Conservation (phyloP, 2,113 vertebrate species). For the Leptobrachium leishanense region DNA sequence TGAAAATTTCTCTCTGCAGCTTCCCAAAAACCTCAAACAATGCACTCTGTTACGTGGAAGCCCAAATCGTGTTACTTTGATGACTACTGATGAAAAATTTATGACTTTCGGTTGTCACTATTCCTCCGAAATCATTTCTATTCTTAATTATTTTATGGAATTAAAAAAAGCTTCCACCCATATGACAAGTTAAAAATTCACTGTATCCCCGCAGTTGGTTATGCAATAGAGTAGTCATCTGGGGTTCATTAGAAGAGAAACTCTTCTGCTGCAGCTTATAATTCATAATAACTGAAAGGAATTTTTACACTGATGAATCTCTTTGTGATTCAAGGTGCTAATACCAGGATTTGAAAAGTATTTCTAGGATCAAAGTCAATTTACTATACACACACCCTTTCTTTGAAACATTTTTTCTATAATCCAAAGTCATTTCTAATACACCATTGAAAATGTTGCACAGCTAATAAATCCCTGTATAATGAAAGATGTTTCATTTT, state of each 20-base stretch:
- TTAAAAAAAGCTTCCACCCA: no score
- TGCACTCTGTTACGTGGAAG: neutral
- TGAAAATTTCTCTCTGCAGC: conserved; percentile 15
- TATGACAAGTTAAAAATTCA: neutral
- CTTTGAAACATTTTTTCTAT: neutral
- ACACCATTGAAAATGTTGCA: neutral
- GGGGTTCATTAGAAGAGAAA: neutral
- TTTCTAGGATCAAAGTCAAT: neutral
- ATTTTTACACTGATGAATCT: neutral
- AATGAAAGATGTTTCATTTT: neutral
- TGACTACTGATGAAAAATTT: no score
- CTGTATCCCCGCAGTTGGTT: neutral
- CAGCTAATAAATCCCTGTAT: neutral
- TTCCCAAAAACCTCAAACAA: conserved; percentile 9
- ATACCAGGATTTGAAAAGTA: neutral
- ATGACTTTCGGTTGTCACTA: no score
- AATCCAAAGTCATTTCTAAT: neutral
- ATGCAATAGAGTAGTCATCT: neutral
- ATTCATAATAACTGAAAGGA: neutral
- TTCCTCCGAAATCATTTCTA: neutral
- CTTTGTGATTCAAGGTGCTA: neutral
- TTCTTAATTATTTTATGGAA: neutral
- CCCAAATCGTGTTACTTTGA: no score
- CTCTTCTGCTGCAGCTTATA: neutral
- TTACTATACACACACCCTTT: neutral